Evolutionary conservation across 2,888 invertebrate genomes (phyloP), one percentile per base, ranked within the genome.

Genomic region (Saturnia pavonia): DNA sequence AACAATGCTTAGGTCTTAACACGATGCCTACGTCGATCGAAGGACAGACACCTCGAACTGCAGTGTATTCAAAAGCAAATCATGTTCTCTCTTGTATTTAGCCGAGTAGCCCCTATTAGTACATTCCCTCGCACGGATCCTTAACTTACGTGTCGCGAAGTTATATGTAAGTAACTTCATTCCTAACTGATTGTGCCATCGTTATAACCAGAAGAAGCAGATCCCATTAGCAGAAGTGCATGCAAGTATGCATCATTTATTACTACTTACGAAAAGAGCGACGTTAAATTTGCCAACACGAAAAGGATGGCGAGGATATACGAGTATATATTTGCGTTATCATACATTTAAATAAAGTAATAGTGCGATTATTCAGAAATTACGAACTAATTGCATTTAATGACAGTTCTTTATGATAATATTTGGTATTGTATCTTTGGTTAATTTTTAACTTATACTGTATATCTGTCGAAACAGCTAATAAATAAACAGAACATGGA

Each of bases 251-350:
- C 81, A 82, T 74, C 80, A 82, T 84, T 84, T 83, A n/a, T n/a
- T n/a, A n/a, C n/a, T n/a, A 84, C 82, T 82, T 82, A 57, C 71
- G 79, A 67, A 78, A 75, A 80, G 76, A 84, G 78, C 80, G 74
- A 76, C 45, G 73, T 70, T 73, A 72, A 75, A 85, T 87, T 88
- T 87, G 86, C 87, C 88, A 88, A 88, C 85, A 87, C 81, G 84
- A 85, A 83, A 79, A 79, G 73, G 72, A 81, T 78, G 72, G 77
- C 82, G 84, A 86, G 85, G 80, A 68, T 72, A 34, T 14, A 25
- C 63, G 9, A n/a, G n/a, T 14, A 9, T 43, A 43, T 43, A 12
- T 14, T 43, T 14, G 14, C 43, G 14, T 43, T 43, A 43, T 7
- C 2, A 43, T 43, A 12, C 9, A 43, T 43, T 43, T 43, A 51